Evolutionary conservation across 2,113 vertebrate genomes (phyloP).

Genomic region (Charina bottae): DNA sequence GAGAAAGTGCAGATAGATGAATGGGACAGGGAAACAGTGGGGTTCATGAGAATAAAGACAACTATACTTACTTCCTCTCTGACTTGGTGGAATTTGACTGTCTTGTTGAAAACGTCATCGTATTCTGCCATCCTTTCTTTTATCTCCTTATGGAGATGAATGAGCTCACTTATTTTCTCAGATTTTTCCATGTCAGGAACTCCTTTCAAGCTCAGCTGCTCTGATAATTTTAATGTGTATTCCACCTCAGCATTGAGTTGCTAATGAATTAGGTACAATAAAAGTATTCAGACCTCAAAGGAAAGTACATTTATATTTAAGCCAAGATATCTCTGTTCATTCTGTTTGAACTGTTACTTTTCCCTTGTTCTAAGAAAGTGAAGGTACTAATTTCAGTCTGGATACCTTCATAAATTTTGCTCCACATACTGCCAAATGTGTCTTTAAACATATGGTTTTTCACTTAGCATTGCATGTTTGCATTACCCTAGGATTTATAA

Average conservation of each 20-base stretch:
- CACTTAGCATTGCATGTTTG: neutral
- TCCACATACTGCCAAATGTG: neutral
- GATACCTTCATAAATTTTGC: neutral
- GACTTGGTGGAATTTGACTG: constrained; percentile 80
- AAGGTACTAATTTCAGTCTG: neutral
- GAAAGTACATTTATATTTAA: constrained; percentile 21
- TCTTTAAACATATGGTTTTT: neutral
- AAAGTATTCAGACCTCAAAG: constrained; percentile 21
- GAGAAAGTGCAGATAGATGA: neutral
- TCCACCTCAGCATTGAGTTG: constrained; percentile 83
- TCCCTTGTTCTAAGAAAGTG: neutral
- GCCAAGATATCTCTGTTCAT: neutral
- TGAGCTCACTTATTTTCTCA: constrained; percentile 77
- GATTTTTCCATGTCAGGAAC: constrained; percentile 74
- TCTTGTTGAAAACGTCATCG: constrained; percentile 78
- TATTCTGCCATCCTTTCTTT: constrained; percentile 78
- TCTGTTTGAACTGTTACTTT: neutral
- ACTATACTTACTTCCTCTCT: constrained; percentile 77
- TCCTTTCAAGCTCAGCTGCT: constrained; percentile 73
- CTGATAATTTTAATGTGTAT: constrained; percentile 76
- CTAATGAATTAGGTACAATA: constrained; percentile 67
- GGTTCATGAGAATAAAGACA: neutral
- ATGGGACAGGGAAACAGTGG: neutral
- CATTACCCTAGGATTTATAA: accelerated
- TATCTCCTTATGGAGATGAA: constrained; percentile 77